Base-by-base conservation (phyloP, 2,113 vertebrate species). In the Oxygymnocypris stewartii region DNA sequence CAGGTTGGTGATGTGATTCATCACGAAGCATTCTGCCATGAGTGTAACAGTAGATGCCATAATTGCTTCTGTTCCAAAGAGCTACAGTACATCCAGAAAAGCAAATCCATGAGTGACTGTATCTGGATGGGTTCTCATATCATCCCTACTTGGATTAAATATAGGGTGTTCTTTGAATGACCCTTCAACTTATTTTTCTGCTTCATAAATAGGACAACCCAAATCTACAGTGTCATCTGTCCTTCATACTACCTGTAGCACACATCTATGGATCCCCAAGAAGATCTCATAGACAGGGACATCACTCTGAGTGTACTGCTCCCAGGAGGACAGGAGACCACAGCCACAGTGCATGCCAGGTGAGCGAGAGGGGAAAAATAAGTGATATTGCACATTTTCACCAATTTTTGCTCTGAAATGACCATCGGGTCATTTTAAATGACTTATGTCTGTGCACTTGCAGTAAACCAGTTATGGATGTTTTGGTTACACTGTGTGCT, bases 401-500 rank as follows among this genome's bases (percentile, higher is more conserved):
- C 3, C 5, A 40, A 10, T 14, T 3, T 1, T 59, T 54, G 4
- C 25, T 35, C 11, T 47, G 18, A 3, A 54, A 78, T 54, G 44
- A 35, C 49, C 20, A 1, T 23, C 51, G 5, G 16, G 20, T 42
- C 49, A 20, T 57, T 49, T 28, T 11, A 14, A 20, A 35, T 35
- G 4, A 6, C n/a, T 10, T 65, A 4, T 65, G 9, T 75, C 31
- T 61, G 51, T 78, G 42, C 91, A 87, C 86, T 35, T 91, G 23
- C 88, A 99, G 97, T 90, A 97, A 97, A 92, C 96, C 97, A 1
- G 96, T 97, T 94, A 99, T 98, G 97, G 98, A 99, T 92, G 88
- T 99, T 71, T 76, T 99, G 85, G 95, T 99, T 87, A 96, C 95
- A 73, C 95, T 99, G 35, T 99, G 97, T 89, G 97, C 96, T 16